phyloP scores from a whole-genome alignment of 2,888 invertebrate species.

The Sinelater perroti region DNA sequence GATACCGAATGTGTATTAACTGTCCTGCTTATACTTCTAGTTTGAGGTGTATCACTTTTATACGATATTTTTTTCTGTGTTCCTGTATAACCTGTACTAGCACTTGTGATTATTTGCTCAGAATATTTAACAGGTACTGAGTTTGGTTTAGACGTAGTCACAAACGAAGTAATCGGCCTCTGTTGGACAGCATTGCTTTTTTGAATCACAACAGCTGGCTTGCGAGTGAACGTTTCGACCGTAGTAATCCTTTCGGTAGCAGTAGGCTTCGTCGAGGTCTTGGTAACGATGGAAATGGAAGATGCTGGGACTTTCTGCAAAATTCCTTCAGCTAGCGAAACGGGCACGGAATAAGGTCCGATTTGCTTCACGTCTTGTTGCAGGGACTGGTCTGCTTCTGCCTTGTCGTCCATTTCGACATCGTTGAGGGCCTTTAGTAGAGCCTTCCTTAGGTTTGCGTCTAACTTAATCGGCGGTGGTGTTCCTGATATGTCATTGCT shows the following conservation, averaged over 20 bases:
- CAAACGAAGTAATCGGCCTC: slow-evolving; percentile 45
- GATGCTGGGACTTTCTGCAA: slow-evolving; percentile 61
- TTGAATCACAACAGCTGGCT: slow-evolving; percentile 52
- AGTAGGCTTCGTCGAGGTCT: slow-evolving; percentile 51
- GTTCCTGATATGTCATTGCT: slow-evolving; percentile 54
- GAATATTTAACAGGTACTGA: slow-evolving; percentile 36
- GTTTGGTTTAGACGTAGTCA: slow-evolving; percentile 23
- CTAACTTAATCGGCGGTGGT: slow-evolving; percentile 70
- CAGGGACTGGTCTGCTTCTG: slow-evolving; percentile 53
- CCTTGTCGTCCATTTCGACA: slow-evolving; percentile 71
- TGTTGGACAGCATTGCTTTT: slow-evolving; percentile 52
- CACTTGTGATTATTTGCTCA: slow-evolving; percentile 55
- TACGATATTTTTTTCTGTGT: slow-evolving; percentile 16
- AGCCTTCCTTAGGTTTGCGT: slow-evolving; percentile 78
- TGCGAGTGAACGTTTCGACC: slow-evolving; percentile 32
- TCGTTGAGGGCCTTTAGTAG: slow-evolving; percentile 79
- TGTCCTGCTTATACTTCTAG: neutral
- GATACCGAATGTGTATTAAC: slow-evolving; percentile 32
- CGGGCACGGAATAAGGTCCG: neutral
- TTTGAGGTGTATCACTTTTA: neutral
- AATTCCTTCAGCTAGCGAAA: neutral
- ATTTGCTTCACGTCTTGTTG: neutral
- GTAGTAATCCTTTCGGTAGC: slow-evolving; percentile 30
- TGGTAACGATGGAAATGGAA: slow-evolving; percentile 68
- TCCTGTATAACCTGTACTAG: slow-evolving; percentile 48